Evolutionary conservation across 1,140 invertebrate species (phyloP), one percentile per base, ranked within the genome.

Genomic region (Diploscapter pachys): DNA sequence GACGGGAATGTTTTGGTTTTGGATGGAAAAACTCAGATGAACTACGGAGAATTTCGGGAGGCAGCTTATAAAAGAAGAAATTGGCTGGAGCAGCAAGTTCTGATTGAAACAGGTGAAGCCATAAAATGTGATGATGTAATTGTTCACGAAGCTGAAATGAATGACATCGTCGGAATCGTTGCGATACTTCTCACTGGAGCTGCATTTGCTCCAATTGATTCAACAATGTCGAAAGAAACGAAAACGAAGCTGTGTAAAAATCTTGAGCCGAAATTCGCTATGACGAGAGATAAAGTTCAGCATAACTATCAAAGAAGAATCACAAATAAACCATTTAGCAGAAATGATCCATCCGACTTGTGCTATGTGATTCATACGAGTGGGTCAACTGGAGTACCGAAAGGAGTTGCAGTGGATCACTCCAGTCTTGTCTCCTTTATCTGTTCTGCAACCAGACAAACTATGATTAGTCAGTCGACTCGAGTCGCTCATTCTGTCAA

Each of bases 381-480:
- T 72, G 81, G 81, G 2, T 81, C 81, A 50, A 83, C 81, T 11
- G 81, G 81, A 5, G 62, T 53, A 5, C 82, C 81, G 2, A 83
- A 83, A 74, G 78, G 71, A 48, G 81, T 83, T 48, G 59, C 62
- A 11, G 71, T 82, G 13, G 56, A 64, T 4, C 72, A 81, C 49
- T 48, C 57, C n/a, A 81, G 79, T 6, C 61, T 80, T 51, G 50
- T 65, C 59, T 55, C 59, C 52, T 80, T 80, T 64, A 53, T 78
- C 9, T 61, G 63, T 50, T n/a, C 63, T 59, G 61, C 76, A 0
- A 62, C 61, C 48, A 71, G 53, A 56, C 79, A 79, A 70, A 68
- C 65, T 62, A 63, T 64, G 62, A 50, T 80, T 55, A 61, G 63
- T 5, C 52, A 13, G 3, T 49, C 57, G 61, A 11, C 67, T 53